Base-by-base conservation (phyloP, 2,113 vertebrate genomes). In the Triplophysa siluroides region DNA sequence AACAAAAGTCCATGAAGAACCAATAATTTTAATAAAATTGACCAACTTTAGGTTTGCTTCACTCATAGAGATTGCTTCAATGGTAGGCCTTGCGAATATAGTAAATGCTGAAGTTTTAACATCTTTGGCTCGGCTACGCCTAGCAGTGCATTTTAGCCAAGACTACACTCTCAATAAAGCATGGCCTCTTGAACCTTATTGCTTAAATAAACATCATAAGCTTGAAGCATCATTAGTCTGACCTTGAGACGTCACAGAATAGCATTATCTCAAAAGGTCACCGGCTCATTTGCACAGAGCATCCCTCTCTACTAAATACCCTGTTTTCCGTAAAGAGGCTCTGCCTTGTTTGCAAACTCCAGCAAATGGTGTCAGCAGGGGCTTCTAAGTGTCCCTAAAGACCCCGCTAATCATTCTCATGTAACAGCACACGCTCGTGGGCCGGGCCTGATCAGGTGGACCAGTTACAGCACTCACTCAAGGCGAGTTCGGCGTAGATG, bases 391-490 rank as follows among this genome's bases (percentile, higher is more conserved):
- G 26, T 88, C 88, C 86, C 87, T 23, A 47, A 83, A 88, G 88
- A 74, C 78, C 61, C 1, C 21, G 47, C 52, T 88, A 87, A 90
- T 89, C 83, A 85, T 87, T 89, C 87, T 75, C 82, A 56, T 88
- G 87, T 88, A 87, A 89, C 79, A 74, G 81, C 85, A 83, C 10
- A 85, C 82, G 84, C 83, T 74, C 78, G 86, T 88, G 88, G 91
- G 86, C 87, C 7, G 87, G 88, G 85, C 88, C 87, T 89, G 89
- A 90, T 90, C 90, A 91, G 91, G 88, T 90, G 85, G 80, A 86
- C 79, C 60, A 52, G 45, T 45, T 75, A 26, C 70, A 71, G 85
- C 76, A 71, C 89, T 87, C 90, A 79, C 56, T 87, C 84, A 87
- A 86, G 87, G 71, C 74, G 76, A 76, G 87, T 88, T 83, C 87